Percentiles rank a stretch among this genome's conserved stretches.
These are phyloP conservation scores for Chloroclysta siterata DNA, from an alignment of 2,888 invertebrate genomes.

Conservation along the genomic window DNA sequence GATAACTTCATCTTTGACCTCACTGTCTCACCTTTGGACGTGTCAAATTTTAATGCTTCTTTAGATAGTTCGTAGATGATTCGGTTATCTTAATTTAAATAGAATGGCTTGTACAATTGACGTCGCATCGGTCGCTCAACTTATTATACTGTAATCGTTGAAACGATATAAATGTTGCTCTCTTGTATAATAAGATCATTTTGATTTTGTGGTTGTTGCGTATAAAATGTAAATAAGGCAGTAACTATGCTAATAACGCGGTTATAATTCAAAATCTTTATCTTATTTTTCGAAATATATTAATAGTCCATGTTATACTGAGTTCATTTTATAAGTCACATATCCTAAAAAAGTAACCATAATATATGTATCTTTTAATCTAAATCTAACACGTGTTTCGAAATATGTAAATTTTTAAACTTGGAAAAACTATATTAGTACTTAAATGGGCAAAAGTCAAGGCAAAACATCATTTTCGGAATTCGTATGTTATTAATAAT, in stretches of 20 bases:
- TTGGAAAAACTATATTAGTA: neutral
- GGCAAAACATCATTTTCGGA: neutral
- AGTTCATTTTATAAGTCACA: neutral
- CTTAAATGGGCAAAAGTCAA: neutral
- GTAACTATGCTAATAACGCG: neutral
- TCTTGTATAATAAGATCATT: neutral
- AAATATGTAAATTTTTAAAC: neutral
- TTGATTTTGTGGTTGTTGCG: neutral
- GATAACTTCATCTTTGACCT: neutral
- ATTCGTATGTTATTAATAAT: no score
- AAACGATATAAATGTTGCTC: neutral
- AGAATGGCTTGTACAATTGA: constrained; percentile 3
- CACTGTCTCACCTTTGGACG: neutral
- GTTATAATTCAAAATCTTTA: neutral
- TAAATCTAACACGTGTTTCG: neutral
- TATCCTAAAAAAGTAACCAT: neutral
- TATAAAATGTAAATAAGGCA: neutral
- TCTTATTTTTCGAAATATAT: neutral
- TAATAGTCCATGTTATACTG: no score
- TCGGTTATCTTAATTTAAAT: constrained; percentile 14
- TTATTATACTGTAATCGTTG: constrained; percentile 3
- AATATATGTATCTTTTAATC: neutral
- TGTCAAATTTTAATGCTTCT: neutral
- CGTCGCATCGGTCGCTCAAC: constrained; percentile 1
- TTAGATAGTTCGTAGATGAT: constrained; percentile 5